Base-by-base conservation (phyloP, 2,888 invertebrate genomes). In the Xestia ashworthii region DNA sequence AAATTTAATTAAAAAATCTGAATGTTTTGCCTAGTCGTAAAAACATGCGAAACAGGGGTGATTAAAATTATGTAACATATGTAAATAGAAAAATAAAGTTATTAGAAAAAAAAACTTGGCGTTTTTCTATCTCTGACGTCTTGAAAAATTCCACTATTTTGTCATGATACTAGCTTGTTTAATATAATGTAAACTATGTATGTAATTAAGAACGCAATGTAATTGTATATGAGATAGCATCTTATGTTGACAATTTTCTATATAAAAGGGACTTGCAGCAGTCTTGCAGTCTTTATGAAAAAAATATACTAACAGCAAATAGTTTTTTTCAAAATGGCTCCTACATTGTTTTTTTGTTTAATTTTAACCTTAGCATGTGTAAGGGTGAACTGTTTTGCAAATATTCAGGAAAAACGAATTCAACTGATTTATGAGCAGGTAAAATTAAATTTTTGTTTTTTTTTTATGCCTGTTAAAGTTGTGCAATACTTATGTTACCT, bases 201-300 rank as follows among this genome's bases (percentile, higher is more conserved):
- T 44, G 25, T 72, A 82, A 84, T 82, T 82, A 69, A 19, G 6
- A 44, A 44, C 41, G 8, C 44, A 25, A 60, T 32, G 41, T 62
- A 71, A 84, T 86, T 81, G 72, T 75, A 41, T 67, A 69, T 66
- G 9, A 78, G 88, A 88, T 88, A 86, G 64, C 55, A 87, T 87
- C 88, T 75, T 1, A n/a, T 71, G 73, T 76, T 86, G 87, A 88
- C 88, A 88, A 53, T 69, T 25, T 69, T 76, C 46, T 78, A 81
- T 87, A 87, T 69, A 85, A 76, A 80, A 65, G 65, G 58, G 69
- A 32, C 38, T 50, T 32, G 22, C 38, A 41, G 32, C 22, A 19
- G 25, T 55, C 5, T 53, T 38, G 11, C 4, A 3, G 38, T 14
- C 2, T 64, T 69, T 60, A 50, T 38, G 44, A 53, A 74, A 81